Conservation (phyloP, 64 coral and sea anemone genomes). For the Montipora efflorescens region DNA sequence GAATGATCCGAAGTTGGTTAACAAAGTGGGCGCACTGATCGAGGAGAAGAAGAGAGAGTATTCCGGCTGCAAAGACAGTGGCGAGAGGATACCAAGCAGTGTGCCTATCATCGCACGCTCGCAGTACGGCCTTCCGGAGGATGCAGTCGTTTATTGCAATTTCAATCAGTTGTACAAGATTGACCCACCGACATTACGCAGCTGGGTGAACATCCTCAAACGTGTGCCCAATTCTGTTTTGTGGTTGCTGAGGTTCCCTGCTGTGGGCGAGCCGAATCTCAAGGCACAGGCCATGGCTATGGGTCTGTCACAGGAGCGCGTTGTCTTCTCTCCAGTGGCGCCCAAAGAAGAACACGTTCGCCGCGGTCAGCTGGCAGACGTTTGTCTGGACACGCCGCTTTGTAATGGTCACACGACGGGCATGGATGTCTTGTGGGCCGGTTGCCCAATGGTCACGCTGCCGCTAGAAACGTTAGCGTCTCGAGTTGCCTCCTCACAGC, state of each 20-base stretch:
- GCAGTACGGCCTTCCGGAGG: slow-evolving; percentile 93
- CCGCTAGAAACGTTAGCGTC: slow-evolving; percentile 95
- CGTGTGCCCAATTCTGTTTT: slow-evolving; percentile 91
- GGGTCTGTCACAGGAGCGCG: slow-evolving; percentile 84
- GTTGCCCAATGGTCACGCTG: slow-evolving; percentile 94
- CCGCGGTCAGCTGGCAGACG: slow-evolving; percentile 96
- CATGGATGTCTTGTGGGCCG: slow-evolving; percentile 99
- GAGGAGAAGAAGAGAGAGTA: slow-evolving; percentile 96
- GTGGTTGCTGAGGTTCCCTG: slow-evolving; percentile 93
- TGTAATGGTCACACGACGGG: slow-evolving; percentile 99
- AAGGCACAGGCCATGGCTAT: slow-evolving; percentile 83
- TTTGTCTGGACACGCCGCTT: slow-evolving; percentile 96
- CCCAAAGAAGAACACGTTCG: slow-evolving; percentile 99
- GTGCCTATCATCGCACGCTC: slow-evolving; percentile 72
- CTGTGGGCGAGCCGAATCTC: slow-evolving; percentile 94
- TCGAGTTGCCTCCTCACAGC: slow-evolving; percentile 91
- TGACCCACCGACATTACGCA: slow-evolving; percentile 88
- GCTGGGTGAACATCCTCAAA: slow-evolving; percentile 94
- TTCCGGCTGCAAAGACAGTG: slow-evolving; percentile 92
- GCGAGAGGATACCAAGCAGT: slow-evolving; percentile 78
- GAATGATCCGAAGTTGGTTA: slow-evolving; percentile 69
- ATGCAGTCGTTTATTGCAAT: slow-evolving; percentile 95
- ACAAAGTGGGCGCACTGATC: slow-evolving; percentile 85
- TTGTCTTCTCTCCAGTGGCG: slow-evolving; percentile 94
- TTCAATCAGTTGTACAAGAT: slow-evolving; percentile 99